Evolutionary conservation across 1,140 invertebrate genomes (phyloP).

Genomic region (Cataglyphis hispanica): DNA sequence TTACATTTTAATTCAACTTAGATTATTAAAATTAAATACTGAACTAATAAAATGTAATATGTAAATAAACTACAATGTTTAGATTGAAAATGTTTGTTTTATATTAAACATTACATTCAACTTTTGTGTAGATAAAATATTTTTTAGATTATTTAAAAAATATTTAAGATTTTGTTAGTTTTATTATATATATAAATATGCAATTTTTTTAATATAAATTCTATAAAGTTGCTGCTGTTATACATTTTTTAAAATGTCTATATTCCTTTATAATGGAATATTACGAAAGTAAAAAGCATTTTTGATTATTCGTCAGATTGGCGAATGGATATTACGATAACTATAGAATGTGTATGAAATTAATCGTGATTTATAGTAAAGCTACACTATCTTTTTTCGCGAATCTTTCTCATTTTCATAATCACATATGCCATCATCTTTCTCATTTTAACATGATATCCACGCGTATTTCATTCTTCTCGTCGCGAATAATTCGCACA

Average conservation of each 20-base stretch:
- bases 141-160: slow-evolving; percentile 7
- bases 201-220: slow-evolving; percentile 40
- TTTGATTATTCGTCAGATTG: slow-evolving; percentile 39
- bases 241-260: slow-evolving; percentile 52
- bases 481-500: slow-evolving; percentile 50
- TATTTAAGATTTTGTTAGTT: neutral
- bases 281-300: slow-evolving; percentile 45
- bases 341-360: slow-evolving; percentile 33
- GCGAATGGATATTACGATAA: slow-evolving; percentile 42
- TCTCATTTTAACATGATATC: slow-evolving; percentile 42
- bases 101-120: neutral
- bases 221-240: slow-evolving; percentile 48
- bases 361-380: slow-evolving; percentile 40
- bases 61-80: too few species aligned
- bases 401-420: slow-evolving; percentile 51
- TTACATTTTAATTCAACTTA: neutral
- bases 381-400: slow-evolving; percentile 38
- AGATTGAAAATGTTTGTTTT: slow-evolving; percentile 6
- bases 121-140: slow-evolving; percentile 29
- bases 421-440: slow-evolving; percentile 9
- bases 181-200: neutral
- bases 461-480: slow-evolving; percentile 35
- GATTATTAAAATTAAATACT: slow-evolving; percentile 17
- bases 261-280: slow-evolving; percentile 42
- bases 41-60: too few species aligned